Evolutionary conservation across 2,888 invertebrate species (phyloP), one percentile per base, ranked within the genome.

Genomic region (Drosophila diplacantha): DNA sequence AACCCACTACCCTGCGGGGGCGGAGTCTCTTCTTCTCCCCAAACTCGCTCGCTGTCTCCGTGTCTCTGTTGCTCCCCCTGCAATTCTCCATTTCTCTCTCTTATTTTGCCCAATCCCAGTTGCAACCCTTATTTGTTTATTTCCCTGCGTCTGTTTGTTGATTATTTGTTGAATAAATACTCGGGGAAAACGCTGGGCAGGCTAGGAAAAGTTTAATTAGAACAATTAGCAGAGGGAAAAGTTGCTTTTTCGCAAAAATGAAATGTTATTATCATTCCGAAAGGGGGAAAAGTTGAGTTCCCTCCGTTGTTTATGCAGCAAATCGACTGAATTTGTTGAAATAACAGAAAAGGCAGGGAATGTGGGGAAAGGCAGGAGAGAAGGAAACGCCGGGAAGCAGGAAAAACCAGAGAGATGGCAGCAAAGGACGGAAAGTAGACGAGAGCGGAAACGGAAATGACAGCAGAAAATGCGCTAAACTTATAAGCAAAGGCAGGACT

Each of bases 321-420:
- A 85, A 85, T 85, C 85, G 85, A 85, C 85, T 85, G 85, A 85
- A 85, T 85, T 85, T 85, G 85, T 85, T 85, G 74, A 70, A 85
- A 85, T 81, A 85, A 85, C 76, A 85, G 39, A 55, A 38, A 38
- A 46, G 59, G 26, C 8, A 20, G 35, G 3, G 24, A 41, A 11
- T 9, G 11, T 1, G 22, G 24, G 24, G 2, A n/a, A 9, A 2
- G 38, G 37, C 9, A 11, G 26, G 3, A 12, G 18, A 44, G 38
- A 2, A 6, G 26, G 4, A 12, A 29, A 29, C 12, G 12, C 7
- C 4, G 12, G 26, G 16, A 18, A 29, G 11, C 11, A 29, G 29
- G 11, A 7, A 29, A 43, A 16, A 6, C 6, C 11, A 26, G 26
- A 11, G 26, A 11, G 12, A 26, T 26, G 3, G 11, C 26, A 38